Base-by-base conservation (phyloP, 1,140 invertebrate genomes). In the Yoshiicerus persimilis region DNA sequence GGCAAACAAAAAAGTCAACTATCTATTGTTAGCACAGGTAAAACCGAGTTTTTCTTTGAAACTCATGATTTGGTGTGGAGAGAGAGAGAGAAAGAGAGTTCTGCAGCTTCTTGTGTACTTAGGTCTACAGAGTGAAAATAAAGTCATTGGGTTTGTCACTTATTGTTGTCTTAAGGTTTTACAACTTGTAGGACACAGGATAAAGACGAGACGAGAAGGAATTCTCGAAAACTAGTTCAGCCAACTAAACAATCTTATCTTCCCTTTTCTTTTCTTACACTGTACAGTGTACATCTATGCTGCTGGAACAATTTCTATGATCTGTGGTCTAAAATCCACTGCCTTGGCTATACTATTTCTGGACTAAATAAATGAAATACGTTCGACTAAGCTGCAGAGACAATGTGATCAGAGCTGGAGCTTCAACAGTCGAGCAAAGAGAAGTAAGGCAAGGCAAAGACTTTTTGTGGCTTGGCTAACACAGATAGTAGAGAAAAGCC, bases 151-250 rank as follows among this genome's bases (percentile, higher is more conserved):
- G 66, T 70, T 47, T 70, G 66, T 70, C 66, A 16, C 66, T 70
- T 70, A 70, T 70, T 70, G 66, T 70, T 70, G 66, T 70, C 66
- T 70, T 70, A 70, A 70, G 66, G 25, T 70, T 70, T 70, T 70
- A 70, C 66, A 70, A 70, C 66, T 70, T 70, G 66, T 70, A 70
- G 66, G 66, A 70, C 66, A 70, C 9, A 27, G 25, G 66, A 70
- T 70, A 70, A 70, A 70, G 66, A 70, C 27, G 13, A 32, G 27
- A 10, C 1, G 30, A 30, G 23, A 23, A 64, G 23, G 62, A 25
- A 64, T 30, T 70, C 66, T 30, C 27, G 10, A 5, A 11, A 70
- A 32, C 25, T 30, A 70, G 2, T 16, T 30, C 13, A 23, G 25
- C 10, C 10, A 10, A 30, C 25, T 30, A 27, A 27, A 32, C 27